Evolutionary conservation across 2,888 invertebrate genomes (phyloP).

Genomic region (Aphrophora alni): DNA sequence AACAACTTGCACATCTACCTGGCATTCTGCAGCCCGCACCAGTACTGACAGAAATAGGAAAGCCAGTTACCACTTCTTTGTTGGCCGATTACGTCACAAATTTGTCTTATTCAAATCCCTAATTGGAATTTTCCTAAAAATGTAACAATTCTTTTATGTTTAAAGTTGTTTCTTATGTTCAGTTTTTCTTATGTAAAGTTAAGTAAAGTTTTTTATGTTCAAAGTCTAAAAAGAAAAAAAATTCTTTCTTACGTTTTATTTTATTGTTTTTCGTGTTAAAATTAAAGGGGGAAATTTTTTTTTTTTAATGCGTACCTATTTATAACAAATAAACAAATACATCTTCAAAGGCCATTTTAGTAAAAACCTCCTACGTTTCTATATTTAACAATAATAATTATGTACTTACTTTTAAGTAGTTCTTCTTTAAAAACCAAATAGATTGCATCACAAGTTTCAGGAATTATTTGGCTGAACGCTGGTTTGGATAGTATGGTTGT

Average conservation of each 20-base stretch:
- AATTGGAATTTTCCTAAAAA: not conserved
- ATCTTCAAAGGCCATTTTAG: not conserved
- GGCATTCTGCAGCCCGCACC: not conserved
- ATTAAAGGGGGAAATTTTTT: too few relatives aligned
- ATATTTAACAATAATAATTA: not conserved
- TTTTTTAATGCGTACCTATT: too few relatives aligned
- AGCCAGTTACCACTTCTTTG: not conserved
- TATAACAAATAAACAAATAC: not conserved
- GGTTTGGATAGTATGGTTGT: conserved; percentile 37
- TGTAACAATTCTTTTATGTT: too few relatives aligned
- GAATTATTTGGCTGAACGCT: conserved; percentile 37
- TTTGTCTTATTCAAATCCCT: not conserved
- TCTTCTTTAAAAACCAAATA: conserved; percentile 20
- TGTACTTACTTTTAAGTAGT: conserved; percentile 31
- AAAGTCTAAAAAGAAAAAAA: not conserved
- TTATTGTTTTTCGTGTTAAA: too few relatives aligned
- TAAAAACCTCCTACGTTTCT: not conserved
- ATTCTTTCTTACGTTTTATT: too few relatives aligned
- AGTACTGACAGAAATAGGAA: not conserved
- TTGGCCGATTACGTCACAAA: not conserved
- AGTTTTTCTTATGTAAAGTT: not conserved
- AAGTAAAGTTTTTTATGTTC: not conserved
- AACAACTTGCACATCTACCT: not conserved
- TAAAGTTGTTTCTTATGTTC: not conserved
- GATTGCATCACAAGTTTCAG: conserved; percentile 27